Conservation (phyloP, 2,797 vertebrate genomes). For the Pristis pectinata region DNA sequence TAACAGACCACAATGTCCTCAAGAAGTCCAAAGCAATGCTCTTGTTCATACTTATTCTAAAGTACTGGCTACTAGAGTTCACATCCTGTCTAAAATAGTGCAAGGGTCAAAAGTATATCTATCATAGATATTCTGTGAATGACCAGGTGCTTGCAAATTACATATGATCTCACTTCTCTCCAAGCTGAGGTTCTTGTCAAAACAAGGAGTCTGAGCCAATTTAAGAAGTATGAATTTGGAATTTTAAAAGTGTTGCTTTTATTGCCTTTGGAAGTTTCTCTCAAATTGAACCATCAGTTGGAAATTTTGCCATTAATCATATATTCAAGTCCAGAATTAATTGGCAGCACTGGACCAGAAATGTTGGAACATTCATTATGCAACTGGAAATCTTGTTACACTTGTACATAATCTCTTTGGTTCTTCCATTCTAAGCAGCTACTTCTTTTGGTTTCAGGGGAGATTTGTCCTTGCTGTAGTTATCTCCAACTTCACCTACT, state of each 20-base stretch:
- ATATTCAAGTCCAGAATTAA: background rate
- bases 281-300: background rate
- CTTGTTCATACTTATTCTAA: background rate
- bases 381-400: background rate
- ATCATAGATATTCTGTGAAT: background rate
- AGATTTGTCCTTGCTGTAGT: background rate
- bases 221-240: background rate
- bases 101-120: background rate
- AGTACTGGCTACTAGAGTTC: background rate
- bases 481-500: background rate
- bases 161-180: background rate
- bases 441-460: background rate
- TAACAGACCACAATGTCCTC: background rate
- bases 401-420: background rate
- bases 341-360: background rate
- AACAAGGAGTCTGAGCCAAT: background rate
- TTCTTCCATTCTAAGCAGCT: background rate
- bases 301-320: background rate
- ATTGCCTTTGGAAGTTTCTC: background rate
- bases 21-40: background rate
- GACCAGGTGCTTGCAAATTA: background rate
- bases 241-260: background rate
- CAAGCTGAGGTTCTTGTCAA: background rate
- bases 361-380: background rate
- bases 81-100: background rate